These are phyloP conservation scores for Drosophila mayri DNA, from an alignment of 1,140 invertebrate genomes.

Conservation along the genomic window DNA sequence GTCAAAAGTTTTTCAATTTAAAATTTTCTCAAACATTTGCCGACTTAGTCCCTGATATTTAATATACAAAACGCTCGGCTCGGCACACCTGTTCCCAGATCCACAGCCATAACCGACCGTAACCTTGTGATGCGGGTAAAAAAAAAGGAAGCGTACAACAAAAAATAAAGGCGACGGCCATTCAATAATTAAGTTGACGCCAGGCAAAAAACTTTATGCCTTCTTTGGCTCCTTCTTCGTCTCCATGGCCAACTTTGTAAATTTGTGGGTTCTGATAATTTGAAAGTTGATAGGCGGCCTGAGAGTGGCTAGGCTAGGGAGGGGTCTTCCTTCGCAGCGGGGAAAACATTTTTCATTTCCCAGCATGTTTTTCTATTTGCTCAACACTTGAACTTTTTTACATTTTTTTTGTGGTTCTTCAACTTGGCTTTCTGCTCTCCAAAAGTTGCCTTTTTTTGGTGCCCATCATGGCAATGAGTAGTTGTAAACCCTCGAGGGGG, in stretches of 20 bases:
- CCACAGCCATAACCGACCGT: constrained; percentile 10
- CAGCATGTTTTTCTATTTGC: constrained; percentile 47
- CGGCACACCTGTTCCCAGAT: constrained; percentile 60
- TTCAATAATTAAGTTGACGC: constrained; percentile 81
- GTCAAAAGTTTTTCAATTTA: constrained; percentile 82
- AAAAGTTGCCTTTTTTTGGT: constrained; percentile 27
- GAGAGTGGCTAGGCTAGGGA: not conserved
- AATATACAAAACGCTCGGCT: constrained; percentile 72
- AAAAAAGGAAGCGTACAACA: not conserved
- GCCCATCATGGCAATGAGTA: constrained; percentile 41
- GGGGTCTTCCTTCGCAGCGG: not conserved
- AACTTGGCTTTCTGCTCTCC: constrained; percentile 40
- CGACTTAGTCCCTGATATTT: constrained; percentile 68
- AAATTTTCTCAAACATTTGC: constrained; percentile 67
- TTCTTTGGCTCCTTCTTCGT: not conserved
- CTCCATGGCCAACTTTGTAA: constrained; percentile 27
- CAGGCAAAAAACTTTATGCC: constrained; percentile 64
- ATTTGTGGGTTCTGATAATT: constrained; percentile 62
- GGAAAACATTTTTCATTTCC: constrained; percentile 48
- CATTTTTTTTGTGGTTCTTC: constrained; percentile 10
- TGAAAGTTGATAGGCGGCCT: constrained; percentile 44
- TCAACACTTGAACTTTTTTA: constrained; percentile 45
- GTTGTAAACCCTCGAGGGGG: constrained; percentile 18
- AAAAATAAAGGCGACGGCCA: constrained; percentile 50
- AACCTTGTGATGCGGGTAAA: constrained; percentile 23